phyloP scores from a whole-genome alignment of 2,797 vertebrate species.

The Chelidonichthys spinosus region DNA sequence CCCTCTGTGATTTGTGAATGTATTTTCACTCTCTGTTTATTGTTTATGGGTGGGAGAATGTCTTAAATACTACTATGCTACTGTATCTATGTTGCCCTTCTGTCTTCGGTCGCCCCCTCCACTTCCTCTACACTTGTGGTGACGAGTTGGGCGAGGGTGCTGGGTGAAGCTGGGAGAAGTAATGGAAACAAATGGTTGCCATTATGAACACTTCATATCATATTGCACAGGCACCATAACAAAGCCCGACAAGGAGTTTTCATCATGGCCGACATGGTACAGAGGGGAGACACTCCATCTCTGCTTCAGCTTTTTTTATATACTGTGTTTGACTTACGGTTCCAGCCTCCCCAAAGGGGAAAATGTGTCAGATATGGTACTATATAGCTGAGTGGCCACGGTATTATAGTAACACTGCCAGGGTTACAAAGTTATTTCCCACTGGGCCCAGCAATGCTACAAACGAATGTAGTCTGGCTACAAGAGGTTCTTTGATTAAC shows the following conservation, averaged over 20 bases:
- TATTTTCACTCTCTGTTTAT: background rate
- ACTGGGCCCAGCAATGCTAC: slow-evolving; percentile 31
- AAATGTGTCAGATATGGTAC: slow-evolving; percentile 52
- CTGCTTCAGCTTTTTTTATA: slow-evolving; percentile 58
- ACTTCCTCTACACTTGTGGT: slow-evolving; percentile 35
- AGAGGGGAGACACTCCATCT: slow-evolving; percentile 42
- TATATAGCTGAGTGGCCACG: slow-evolving; percentile 38
- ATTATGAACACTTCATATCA: slow-evolving; percentile 71
- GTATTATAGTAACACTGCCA: slow-evolving; percentile 36
- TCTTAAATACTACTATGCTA: slow-evolving; percentile 3
- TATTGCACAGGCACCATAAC: slow-evolving; percentile 66
- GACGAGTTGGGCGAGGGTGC: slow-evolving; percentile 57
- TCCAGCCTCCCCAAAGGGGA: slow-evolving; percentile 57
- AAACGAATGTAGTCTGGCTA: slow-evolving; percentile 33
- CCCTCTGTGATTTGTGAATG: background rate
- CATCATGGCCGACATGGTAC: slow-evolving; percentile 56
- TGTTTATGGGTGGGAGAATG: background rate
- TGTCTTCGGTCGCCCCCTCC: slow-evolving; percentile 46
- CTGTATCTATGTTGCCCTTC: slow-evolving; percentile 8
- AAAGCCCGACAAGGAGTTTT: slow-evolving; percentile 62
- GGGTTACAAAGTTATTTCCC: slow-evolving; percentile 66
- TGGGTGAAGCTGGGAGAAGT: slow-evolving; percentile 57
- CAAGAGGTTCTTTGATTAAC: slow-evolving; percentile 24
- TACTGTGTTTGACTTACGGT: slow-evolving; percentile 49
- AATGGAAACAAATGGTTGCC: slow-evolving; percentile 82